phyloP scores from a whole-genome alignment of 2,888 invertebrate species.

The Mythimna albipuncta region DNA sequence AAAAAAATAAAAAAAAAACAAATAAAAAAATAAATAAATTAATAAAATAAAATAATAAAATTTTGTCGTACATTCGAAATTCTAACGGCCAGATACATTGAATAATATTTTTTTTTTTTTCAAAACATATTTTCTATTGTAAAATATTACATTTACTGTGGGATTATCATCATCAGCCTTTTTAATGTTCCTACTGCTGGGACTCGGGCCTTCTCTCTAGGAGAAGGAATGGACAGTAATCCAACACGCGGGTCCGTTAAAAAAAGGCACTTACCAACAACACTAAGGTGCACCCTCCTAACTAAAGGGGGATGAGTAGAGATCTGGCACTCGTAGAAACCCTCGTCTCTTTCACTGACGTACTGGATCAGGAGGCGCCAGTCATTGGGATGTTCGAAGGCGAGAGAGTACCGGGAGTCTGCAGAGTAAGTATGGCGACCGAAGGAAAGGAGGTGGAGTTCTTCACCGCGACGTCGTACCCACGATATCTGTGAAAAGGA shows the following conservation, averaged over 20 bases:
- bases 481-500: slow-evolving; percentile 91
- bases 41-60: no score
- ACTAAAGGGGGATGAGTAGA: slow-evolving; percentile 94
- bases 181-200: no score
- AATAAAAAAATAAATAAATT: no score
- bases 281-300: slow-evolving; percentile 92
- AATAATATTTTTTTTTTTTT: no score
- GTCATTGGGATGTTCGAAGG: slow-evolving; percentile 93
- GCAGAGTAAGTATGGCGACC: slow-evolving; percentile 92
- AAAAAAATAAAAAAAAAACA: no score
- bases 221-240: no score
- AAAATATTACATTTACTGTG: no score
- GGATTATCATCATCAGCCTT: no score
- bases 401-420: slow-evolving; percentile 92
- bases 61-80: no score
- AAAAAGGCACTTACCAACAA: slow-evolving; percentile 92
- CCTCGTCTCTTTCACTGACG: slow-evolving; percentile 94
- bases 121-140: no score
- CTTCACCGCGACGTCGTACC: slow-evolving; percentile 92
- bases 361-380: slow-evolving; percentile 94
- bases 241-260: neutral
- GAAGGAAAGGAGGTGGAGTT: slow-evolving; percentile 93
- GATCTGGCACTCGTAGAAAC: slow-evolving; percentile 95
- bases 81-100: no score
- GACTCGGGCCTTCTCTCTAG: no score